A percentile compares a stretch with the other conserved stretches of the same genome.
Conservation (phyloP, 2,113 vertebrate species). For the Diadophis punctatus region DNA sequence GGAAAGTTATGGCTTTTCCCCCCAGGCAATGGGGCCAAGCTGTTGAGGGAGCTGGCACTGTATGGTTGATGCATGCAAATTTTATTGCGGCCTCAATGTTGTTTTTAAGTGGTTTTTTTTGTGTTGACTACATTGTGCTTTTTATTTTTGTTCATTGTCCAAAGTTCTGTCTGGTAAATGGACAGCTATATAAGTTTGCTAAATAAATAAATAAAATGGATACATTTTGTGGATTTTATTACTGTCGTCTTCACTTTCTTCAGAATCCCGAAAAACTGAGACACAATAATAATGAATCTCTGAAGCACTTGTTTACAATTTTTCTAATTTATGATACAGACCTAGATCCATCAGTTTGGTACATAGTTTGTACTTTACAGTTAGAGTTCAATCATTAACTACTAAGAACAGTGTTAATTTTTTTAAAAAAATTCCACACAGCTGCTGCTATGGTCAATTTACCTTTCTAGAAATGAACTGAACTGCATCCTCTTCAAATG, state of each 20-base stretch:
- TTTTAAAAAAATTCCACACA: not conserved
- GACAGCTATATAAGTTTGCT: not conserved
- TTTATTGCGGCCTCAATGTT: not conserved
- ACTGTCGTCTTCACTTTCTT: not conserved
- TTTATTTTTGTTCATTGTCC: not conserved
- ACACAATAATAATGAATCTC: not conserved
- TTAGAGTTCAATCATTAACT: not conserved
- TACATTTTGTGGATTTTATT: not conserved
- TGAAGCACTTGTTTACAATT: not conserved
- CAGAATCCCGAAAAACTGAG: not conserved
- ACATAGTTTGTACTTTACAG: not conserved
- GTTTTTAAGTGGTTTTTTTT: not conserved
- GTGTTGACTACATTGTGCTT: not conserved
- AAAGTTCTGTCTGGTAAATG: not conserved
- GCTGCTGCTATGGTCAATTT: not conserved
- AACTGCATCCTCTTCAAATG: constrained; percentile 92
- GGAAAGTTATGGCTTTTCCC: not conserved
- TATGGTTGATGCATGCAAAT: not conserved
- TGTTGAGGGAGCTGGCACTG: not conserved
- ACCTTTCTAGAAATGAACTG: constrained; percentile 95
- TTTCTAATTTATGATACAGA: not conserved
- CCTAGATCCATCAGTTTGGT: not conserved
- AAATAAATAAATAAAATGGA: not conserved
- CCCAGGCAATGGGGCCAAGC: not conserved
- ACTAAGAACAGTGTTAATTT: not conserved